Evolutionary conservation across 2,888 invertebrate genomes (phyloP).

Genomic region (Meloe dianella): DNA sequence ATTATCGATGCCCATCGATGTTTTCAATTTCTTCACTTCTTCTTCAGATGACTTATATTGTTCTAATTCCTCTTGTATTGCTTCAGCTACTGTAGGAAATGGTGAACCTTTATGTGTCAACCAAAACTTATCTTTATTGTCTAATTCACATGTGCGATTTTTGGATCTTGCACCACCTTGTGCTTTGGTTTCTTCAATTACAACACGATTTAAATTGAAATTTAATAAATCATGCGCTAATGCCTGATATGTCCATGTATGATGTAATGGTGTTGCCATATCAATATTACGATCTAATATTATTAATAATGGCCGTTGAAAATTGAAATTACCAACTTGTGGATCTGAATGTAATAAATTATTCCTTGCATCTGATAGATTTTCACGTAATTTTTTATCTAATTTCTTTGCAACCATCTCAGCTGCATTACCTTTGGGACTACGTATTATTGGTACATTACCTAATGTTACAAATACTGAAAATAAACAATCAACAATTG

Average conservation of each 20-base stretch:
- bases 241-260: conserved; percentile 99
- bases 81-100: conserved; percentile 94
- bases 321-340: conserved; percentile 78
- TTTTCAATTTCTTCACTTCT: conserved; percentile 93
- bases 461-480: conserved; percentile 97
- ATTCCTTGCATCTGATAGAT: conserved; percentile 94
- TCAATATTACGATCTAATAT: conserved; percentile 93
- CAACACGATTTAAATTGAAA: conserved; percentile 80
- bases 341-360: conserved; percentile 92
- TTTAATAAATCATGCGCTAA: conserved; percentile 95
- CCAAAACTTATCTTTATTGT: conserved; percentile 92
- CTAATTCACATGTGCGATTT: conserved; percentile 88
- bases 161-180: conserved; percentile 68
- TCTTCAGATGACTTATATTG: conserved; percentile 90
- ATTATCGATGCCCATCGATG: conserved; percentile 91
- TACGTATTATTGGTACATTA: conserved; percentile 87
- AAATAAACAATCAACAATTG: conserved; percentile 93
- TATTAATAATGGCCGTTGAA: conserved; percentile 91
- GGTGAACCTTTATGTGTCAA: conserved; percentile 90
- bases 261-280: conserved; percentile 97
- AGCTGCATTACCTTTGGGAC: conserved; percentile 95
- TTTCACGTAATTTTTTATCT: conserved; percentile 96
- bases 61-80: conserved; percentile 97
- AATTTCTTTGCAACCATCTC: conserved; percentile 98
- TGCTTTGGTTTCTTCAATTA: conserved; percentile 54